Base-by-base conservation (phyloP, 2,113 vertebrate species). In the Agapornis roseicollis region DNA sequence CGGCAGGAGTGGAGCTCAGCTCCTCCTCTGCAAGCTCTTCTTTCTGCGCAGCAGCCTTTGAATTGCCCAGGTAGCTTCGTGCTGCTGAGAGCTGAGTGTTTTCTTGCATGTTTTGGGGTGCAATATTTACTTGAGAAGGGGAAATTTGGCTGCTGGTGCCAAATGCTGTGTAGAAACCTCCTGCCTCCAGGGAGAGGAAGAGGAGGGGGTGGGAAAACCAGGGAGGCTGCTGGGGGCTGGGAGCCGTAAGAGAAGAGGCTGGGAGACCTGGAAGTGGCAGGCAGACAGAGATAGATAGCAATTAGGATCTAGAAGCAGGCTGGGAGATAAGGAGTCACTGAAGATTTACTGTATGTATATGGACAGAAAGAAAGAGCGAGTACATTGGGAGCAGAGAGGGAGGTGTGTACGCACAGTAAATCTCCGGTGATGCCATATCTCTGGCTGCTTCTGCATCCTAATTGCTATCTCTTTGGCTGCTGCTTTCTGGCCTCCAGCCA, bases 261-360 rank as follows among this genome's bases (percentile, higher is more conserved):
- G 87, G 88, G 89, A 96, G 93, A 90, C 90, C 91, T 97, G 96
- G 92, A 94, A 96, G 90, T 93, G 85, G 96, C 95, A 94, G 92
- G 76, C 89, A 93, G 96, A 81, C 94, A 94, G 88, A 94, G 93
- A 95, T 88, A 95, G 97, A 97, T 93, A 88, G 94, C 95, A 97
- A 95, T 97, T 96, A 97, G 97, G 94, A 95, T 96, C 95, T 94
- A 72, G 97, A 96, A 96, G 92, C 96, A 96, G 89, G 73, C 93
- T 74, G 93, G 88, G 96, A 96, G 96, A 97, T 97, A 97, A 97
- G 96, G 95, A 97, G 95, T 94, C 96, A 92, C 91, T 14, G 93
- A 97, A 96, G 95, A 97, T 98, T 97, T 97, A 97, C 93, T 93
- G 96, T 80, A 92, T 96, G 93, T 97, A 27, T 96, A 95, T 96